Percentiles rank a stretch among this genome's conserved stretches.
phyloP scores from a whole-genome alignment of 2,113 vertebrate species.

The Lophius piscatorius region DNA sequence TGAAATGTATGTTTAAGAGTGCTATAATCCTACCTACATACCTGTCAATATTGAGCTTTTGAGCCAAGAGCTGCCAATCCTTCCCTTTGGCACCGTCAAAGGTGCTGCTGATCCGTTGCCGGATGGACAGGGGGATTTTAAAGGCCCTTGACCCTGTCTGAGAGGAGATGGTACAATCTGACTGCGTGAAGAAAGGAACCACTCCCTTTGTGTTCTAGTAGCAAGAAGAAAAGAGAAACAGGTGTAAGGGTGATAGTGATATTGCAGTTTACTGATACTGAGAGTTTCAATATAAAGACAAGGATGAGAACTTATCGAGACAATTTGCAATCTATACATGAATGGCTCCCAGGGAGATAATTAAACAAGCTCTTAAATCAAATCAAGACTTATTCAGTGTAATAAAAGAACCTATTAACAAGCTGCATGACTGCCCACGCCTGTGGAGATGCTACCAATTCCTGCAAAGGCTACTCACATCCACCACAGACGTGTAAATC shows the following conservation, averaged over 20 bases:
- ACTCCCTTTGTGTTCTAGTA: slow-evolving; percentile 86
- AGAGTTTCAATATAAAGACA: slow-evolving; percentile 33
- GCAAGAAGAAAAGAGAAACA: slow-evolving; percentile 3
- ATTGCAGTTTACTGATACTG: background rate
- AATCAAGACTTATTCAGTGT: slow-evolving; percentile 52
- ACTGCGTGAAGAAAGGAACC: slow-evolving; percentile 88
- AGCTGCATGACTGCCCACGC: slow-evolving; percentile 17
- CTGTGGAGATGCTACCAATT: background rate
- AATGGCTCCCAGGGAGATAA: slow-evolving; percentile 55
- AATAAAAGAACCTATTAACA: slow-evolving; percentile 54
- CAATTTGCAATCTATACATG: slow-evolving; percentile 54
- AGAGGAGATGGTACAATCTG: slow-evolving; percentile 88
- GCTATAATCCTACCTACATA: slow-evolving; percentile 62
- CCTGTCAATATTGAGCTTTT: slow-evolving; percentile 95
- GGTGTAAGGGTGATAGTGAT: slow-evolving; percentile 20
- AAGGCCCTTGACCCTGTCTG: slow-evolving; percentile 94
- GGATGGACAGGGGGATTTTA: slow-evolving; percentile 96
- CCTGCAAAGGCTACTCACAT: slow-evolving; percentile 78
- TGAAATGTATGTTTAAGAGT: slow-evolving; percentile 4
- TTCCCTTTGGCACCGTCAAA: slow-evolving; percentile 97
- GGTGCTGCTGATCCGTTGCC: slow-evolving; percentile 95
- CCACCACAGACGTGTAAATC: slow-evolving; percentile 91
- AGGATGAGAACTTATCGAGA: slow-evolving; percentile 46
- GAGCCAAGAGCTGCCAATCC: slow-evolving; percentile 98
- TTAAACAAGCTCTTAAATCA: slow-evolving; percentile 60